These are phyloP conservation scores for Macrophya alboannulata DNA, from an alignment of 2,888 invertebrate genomes.

Conservation along the genomic window DNA sequence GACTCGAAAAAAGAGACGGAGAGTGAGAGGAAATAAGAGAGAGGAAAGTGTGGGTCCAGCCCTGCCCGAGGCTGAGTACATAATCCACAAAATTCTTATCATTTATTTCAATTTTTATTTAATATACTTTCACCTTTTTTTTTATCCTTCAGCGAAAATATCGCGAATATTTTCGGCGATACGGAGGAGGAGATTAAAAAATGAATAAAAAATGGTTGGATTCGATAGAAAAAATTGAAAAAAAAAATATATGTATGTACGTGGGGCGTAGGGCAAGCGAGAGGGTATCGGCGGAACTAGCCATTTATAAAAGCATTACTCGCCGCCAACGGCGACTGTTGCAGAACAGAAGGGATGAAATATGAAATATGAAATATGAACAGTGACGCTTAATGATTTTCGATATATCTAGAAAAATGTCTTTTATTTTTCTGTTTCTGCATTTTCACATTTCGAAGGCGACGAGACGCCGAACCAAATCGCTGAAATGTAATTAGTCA, in stretches of 20 bases:
- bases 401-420: slow-evolving; percentile 37
- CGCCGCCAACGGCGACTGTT: slow-evolving; percentile 29
- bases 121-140: background rate
- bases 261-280: background rate
- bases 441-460: too few species aligned
- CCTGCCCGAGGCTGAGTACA: background rate
- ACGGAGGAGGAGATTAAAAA: background rate
- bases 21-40: background rate
- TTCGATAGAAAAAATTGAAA: background rate
- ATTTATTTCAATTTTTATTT: background rate
- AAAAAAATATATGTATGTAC: background rate
- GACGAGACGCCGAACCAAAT: background rate
- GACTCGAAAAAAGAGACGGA: background rate
- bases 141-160: background rate
- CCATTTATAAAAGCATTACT: slow-evolving; percentile 46
- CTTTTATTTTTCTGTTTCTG: background rate
- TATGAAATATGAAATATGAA: slow-evolving; percentile 42
- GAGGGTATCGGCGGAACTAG: slow-evolving; percentile 8
- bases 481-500: slow-evolving; percentile 39
- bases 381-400: slow-evolving; percentile 45
- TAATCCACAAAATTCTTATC: background rate
- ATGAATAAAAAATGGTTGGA: background rate
- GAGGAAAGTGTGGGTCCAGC: background rate
- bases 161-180: background rate
- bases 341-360: slow-evolving; percentile 25